These are phyloP conservation scores for Rhagonycha lutea DNA, from an alignment of 2,888 invertebrate species.

Conservation along the genomic window DNA sequence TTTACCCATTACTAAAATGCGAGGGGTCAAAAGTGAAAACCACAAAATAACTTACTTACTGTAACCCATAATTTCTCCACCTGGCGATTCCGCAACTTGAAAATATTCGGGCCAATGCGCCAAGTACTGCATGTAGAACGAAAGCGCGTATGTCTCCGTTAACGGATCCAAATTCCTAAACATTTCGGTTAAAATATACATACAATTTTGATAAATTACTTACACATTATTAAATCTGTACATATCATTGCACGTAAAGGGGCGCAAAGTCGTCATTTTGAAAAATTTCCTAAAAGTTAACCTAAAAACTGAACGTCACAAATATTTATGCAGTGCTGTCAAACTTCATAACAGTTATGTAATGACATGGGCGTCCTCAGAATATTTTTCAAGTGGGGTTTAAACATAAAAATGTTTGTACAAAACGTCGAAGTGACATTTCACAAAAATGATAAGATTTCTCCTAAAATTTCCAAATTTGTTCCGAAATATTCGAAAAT, in stretches of 20 bases:
- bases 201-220: conserved; percentile 52
- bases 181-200: conserved; percentile 2
- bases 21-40: not conserved
- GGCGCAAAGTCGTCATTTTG: conserved; percentile 88
- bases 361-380: not conserved
- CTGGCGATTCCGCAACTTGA: conserved; percentile 94
- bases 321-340: not conserved
- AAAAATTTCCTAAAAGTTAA: not conserved
- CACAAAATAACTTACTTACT: conserved; percentile 66
- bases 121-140: conserved; percentile 96
- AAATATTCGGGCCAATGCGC: conserved; percentile 99
- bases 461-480: not conserved
- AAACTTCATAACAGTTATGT: not conserved
- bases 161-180: conserved; percentile 93
- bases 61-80: conserved; percentile 97
- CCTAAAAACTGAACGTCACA: not conserved
- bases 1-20: conserved; percentile 91
- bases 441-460: not conserved
- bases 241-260: conserved; percentile 93
- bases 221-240: conserved; percentile 95
- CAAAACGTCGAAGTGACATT: not conserved
- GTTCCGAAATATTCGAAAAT: not conserved
- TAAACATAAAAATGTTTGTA: not conserved
- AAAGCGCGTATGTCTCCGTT: conserved; percentile 94
- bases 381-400: too few species aligned